A percentile compares a stretch with the other conserved stretches of the same genome.
phyloP scores from a whole-genome alignment of 2,888 invertebrate genomes.

The Eustalomyia histrio region DNA sequence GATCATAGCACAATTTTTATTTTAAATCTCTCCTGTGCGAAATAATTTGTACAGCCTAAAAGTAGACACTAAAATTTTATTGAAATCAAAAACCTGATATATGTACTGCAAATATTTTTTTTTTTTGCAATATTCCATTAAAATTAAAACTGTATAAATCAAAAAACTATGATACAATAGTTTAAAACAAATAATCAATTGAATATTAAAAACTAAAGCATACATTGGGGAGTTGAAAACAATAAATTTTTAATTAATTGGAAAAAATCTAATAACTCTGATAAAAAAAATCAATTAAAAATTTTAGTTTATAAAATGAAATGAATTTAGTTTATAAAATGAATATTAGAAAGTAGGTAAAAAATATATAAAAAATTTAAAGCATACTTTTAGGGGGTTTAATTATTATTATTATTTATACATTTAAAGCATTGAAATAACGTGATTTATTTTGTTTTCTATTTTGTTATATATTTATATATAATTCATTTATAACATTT shows the following conservation, averaged over 20 bases:
- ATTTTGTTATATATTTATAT: constrained; percentile 12
- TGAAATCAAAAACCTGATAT: too few species aligned
- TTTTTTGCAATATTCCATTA: too few species aligned
- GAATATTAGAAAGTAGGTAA: too few species aligned
- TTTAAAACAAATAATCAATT: background rate
- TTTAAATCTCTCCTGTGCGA: background rate
- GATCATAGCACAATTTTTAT: background rate
- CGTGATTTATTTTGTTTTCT: constrained; percentile 14
- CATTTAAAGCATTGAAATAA: background rate
- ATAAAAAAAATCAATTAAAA: background rate
- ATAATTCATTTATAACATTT: constrained; percentile 55
- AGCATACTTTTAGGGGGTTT: background rate
- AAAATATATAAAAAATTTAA: background rate
- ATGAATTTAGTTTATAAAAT: background rate
- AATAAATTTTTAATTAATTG: background rate
- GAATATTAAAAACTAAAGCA: background rate
- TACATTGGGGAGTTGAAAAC: background rate
- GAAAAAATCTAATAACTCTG: background rate
- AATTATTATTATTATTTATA: background rate
- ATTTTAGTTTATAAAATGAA: background rate
- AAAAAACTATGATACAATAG: background rate
- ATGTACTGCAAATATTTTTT: too few species aligned
- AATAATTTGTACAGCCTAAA: background rate
- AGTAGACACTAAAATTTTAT: background rate
- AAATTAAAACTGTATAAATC: background rate